Conservation (phyloP, 2,888 invertebrate species). For the Agelastica alni region DNA sequence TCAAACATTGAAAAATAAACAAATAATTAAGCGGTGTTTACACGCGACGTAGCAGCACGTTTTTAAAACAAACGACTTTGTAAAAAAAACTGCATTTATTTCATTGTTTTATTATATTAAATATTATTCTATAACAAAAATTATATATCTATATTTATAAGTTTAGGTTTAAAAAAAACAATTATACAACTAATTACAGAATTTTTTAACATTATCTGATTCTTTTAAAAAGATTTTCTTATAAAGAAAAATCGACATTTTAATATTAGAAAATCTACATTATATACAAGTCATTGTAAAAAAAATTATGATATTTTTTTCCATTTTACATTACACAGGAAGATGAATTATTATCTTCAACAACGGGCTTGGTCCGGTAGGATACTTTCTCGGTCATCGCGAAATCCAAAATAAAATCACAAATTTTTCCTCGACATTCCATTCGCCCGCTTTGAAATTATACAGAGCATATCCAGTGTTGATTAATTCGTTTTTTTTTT, state of each 20-base stretch:
- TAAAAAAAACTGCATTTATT: constrained; percentile 44
- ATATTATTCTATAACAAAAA: constrained; percentile 56
- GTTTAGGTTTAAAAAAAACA: constrained; percentile 52
- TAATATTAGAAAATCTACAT: constrained; percentile 54
- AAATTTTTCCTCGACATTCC: no score
- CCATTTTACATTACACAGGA: constrained; percentile 24
- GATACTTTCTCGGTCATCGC: constrained; percentile 27
- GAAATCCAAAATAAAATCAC: no score
- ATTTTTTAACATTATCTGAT: constrained; percentile 51
- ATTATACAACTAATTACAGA: constrained; percentile 57
- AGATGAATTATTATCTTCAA: constrained; percentile 27
- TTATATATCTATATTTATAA: constrained; percentile 52
- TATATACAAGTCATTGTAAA: constrained; percentile 44
- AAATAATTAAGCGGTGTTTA: no score
- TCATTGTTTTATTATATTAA: constrained; percentile 52
- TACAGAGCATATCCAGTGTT: background rate
- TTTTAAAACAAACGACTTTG: no score
- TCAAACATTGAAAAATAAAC: no score
- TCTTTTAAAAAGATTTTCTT: constrained; percentile 53
- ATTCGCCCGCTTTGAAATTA: no score
- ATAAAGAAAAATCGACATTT: constrained; percentile 53
- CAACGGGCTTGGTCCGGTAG: constrained; percentile 25
- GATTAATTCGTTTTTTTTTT: background rate
- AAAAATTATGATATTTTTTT: constrained; percentile 40
- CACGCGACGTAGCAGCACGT: no score